Conservation (phyloP, 2,888 invertebrate genomes). For the Saturnia pavonia region DNA sequence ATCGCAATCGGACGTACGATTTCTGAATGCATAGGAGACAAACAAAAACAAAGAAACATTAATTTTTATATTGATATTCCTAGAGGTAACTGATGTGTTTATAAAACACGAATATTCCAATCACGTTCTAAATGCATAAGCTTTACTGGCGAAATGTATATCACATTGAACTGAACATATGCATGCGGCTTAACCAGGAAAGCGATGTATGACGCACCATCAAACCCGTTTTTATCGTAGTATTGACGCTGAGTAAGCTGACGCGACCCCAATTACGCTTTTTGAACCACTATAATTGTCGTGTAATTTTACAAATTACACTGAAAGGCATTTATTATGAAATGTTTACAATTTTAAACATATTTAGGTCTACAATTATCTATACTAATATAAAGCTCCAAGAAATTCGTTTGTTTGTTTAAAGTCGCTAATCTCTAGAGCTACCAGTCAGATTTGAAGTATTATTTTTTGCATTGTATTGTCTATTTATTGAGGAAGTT, state of each 20-base stretch:
- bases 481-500: too few species aligned
- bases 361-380: neutral
- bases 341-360: neutral
- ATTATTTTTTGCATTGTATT: too few species aligned
- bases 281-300: constrained; percentile 12
- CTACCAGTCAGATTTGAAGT: too few species aligned
- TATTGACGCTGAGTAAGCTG: constrained; percentile 14
- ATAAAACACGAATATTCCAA: neutral
- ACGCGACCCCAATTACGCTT: constrained; percentile 11
- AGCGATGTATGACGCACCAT: constrained; percentile 22
- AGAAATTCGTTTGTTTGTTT: too few species aligned
- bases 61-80: too few species aligned
- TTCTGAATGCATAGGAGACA: too few species aligned
- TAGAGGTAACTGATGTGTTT: neutral
- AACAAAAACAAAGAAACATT: too few species aligned
- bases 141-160: neutral
- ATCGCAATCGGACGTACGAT: too few species aligned
- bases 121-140: neutral
- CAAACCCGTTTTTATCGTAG: constrained; percentile 21
- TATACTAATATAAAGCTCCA: neutral
- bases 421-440: too few species aligned
- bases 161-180: neutral
- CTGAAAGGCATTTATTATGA: neutral
- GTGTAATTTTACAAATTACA: constrained; percentile 11
- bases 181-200: constrained; percentile 13